Conservation (phyloP, 2,113 vertebrate genomes). For the Pteropus alecto region DNA sequence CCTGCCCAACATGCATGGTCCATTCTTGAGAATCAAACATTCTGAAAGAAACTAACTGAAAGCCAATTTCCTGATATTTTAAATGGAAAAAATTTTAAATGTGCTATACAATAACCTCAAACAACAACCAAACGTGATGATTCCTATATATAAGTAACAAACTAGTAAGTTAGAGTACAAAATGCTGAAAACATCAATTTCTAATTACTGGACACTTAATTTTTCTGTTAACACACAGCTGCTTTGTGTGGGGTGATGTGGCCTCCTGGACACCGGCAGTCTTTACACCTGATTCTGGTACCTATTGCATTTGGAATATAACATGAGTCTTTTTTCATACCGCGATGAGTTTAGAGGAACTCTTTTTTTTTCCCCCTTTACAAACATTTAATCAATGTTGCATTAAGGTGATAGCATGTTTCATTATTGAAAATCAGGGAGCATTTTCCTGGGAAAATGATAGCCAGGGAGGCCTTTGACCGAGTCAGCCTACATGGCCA, state of each 20-base stretch:
- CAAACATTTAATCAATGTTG: background rate
- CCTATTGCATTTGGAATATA: background rate
- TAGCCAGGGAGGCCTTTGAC: background rate
- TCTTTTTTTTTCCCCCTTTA: background rate
- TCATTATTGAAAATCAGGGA: background rate
- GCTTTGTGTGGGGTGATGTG: background rate
- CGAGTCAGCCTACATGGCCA: background rate
- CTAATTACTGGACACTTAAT: background rate
- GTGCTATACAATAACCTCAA: background rate
- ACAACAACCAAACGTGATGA: background rate
- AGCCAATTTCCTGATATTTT: slow-evolving; percentile 20
- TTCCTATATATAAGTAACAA: background rate
- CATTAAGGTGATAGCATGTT: background rate
- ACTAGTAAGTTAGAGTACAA: background rate
- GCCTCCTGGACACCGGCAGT: background rate
- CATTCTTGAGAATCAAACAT: background rate
- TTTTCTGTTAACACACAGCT: background rate
- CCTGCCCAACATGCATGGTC: background rate
- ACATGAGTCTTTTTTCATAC: background rate
- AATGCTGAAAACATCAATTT: background rate
- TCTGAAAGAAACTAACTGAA: background rate
- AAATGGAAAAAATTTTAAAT: background rate
- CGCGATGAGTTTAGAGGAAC: background rate
- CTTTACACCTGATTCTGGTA: background rate
- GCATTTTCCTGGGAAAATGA: background rate